Conservation (phyloP, 2,113 vertebrate species). For the Poecilia latipinna region DNA sequence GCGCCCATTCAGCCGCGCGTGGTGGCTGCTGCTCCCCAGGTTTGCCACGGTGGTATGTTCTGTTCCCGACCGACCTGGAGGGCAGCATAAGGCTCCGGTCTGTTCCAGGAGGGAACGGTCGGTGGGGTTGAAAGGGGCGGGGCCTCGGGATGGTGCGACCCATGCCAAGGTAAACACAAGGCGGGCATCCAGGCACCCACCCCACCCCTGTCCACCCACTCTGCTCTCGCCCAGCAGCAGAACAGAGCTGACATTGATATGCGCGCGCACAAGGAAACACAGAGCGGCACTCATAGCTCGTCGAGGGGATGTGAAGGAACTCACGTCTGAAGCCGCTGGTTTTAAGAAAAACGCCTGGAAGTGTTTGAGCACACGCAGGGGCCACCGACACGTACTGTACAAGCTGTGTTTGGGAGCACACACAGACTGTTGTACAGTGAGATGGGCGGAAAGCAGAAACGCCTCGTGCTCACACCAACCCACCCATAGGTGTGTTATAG, state of each 20-base stretch:
- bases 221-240: constrained; percentile 45
- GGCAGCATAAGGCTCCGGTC: constrained; percentile 73
- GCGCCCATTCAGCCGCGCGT: constrained; percentile 70
- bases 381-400: constrained; percentile 38
- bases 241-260: constrained; percentile 83
- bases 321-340: constrained; percentile 43
- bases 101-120: constrained; percentile 68
- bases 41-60: constrained; percentile 71
- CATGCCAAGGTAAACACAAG: constrained; percentile 80
- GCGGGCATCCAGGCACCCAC: constrained; percentile 58
- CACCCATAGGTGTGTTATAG: not conserved
- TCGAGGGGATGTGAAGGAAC: constrained; percentile 50
- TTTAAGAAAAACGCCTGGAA: constrained; percentile 6
- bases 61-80: constrained; percentile 65
- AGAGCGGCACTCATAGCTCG: constrained; percentile 53
- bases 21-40: constrained; percentile 67
- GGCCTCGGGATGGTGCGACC: constrained; percentile 38
- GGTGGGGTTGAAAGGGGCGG: constrained; percentile 30
- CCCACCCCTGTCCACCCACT: constrained; percentile 31
- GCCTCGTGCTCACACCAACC: constrained; percentile 33
- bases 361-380: constrained; percentile 18
- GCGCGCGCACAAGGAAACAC: constrained; percentile 42
- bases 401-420: constrained; percentile 55
- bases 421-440: constrained; percentile 40
- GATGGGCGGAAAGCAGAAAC: constrained; percentile 6